Conservation (phyloP, 2,113 vertebrate species). For the Synchiropus splendidus region DNA sequence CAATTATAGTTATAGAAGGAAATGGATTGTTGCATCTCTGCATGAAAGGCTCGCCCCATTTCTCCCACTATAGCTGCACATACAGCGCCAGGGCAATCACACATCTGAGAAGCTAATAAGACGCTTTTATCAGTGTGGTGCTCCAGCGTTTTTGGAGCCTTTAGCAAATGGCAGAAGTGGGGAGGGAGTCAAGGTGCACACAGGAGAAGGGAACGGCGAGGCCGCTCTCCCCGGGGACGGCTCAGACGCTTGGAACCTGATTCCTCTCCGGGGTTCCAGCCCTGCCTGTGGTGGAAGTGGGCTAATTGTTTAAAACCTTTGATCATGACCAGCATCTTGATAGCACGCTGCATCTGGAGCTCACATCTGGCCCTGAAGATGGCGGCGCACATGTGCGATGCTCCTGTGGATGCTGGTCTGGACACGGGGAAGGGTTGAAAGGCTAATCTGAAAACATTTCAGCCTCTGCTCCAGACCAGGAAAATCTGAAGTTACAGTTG, state of each 20-base stretch:
- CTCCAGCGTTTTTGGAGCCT: conserved; percentile 65
- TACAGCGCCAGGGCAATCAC: conserved; percentile 60
- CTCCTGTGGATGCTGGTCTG: conserved; percentile 60
- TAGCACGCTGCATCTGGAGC: conserved; percentile 50
- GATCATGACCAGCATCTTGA: conserved; percentile 61
- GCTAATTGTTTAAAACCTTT: conserved; percentile 64
- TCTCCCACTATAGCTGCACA: conserved; percentile 50
- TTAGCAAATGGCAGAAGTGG: conserved; percentile 63
- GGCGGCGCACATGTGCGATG: conserved; percentile 38
- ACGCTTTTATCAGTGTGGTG: conserved; percentile 64
- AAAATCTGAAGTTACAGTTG: conserved; percentile 26
- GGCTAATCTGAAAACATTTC: conserved; percentile 51
- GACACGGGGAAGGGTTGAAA: conserved; percentile 43
- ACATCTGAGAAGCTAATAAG: conserved; percentile 68
- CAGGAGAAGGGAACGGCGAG: conserved; percentile 47
- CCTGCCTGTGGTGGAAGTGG: conserved; percentile 54
- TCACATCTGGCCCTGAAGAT: conserved; percentile 29
- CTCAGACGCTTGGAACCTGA: conserved; percentile 54
- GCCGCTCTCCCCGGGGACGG: conserved; percentile 44
- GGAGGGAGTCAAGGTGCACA: conserved; percentile 54
- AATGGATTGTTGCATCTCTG: conserved; percentile 55
- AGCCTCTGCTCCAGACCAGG: conserved; percentile 7
- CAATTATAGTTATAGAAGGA: conserved; percentile 60
- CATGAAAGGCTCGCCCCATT: conserved; percentile 60
- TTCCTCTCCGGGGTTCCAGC: conserved; percentile 37